Percentiles rank a stretch among this genome's conserved stretches.
These are phyloP conservation scores for Catharus ustulatus DNA, from an alignment of 2,797 vertebrate genomes.

Conservation along the genomic window DNA sequence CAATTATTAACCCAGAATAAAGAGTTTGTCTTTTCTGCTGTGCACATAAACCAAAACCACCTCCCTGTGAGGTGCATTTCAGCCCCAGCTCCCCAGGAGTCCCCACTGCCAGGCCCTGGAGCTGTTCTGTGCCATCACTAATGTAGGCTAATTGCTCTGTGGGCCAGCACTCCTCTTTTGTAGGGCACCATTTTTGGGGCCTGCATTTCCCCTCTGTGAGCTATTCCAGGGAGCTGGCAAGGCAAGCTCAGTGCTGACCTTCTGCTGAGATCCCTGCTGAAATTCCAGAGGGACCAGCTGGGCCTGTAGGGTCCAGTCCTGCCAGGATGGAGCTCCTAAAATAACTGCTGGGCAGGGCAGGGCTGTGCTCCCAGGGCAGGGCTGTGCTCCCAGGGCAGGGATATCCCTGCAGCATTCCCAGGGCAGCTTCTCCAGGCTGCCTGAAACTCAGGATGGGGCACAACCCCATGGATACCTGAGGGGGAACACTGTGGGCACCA, in stretches of 20 bases:
- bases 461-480: neutral
- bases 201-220: neutral
- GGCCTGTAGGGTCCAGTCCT: neutral
- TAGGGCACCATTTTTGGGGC: neutral
- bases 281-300: neutral
- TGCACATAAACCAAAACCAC: neutral
- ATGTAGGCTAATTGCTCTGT: conserved; percentile 36
- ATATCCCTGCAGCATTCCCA: neutral
- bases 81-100: neutral
- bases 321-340: neutral
- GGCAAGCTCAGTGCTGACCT: neutral
- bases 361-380: neutral
- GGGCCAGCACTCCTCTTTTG: conserved; percentile 9
- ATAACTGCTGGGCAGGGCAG: neutral
- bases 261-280: neutral
- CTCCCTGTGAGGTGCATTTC: neutral
- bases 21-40: neutral
- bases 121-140: neutral
- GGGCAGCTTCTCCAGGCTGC: neutral
- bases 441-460: neutral
- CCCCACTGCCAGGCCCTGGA: neutral
- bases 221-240: neutral
- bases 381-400: neutral
- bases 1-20: neutral
- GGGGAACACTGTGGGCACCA: neutral